These are phyloP conservation scores for Muscicapa comitata DNA, from an alignment of 2,797 vertebrate species.

Conservation along the genomic window DNA sequence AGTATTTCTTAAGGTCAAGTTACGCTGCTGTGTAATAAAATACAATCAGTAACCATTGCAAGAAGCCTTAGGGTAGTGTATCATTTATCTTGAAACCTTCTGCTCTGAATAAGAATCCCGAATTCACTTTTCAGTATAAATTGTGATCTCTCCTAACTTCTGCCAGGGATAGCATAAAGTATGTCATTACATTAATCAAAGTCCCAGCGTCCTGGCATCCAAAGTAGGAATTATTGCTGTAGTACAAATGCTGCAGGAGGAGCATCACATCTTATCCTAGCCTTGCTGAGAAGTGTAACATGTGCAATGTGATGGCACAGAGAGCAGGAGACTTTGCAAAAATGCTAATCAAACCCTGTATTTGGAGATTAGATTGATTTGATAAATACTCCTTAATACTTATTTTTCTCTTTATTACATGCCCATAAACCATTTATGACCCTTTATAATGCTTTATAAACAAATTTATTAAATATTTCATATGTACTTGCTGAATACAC, in stretches of 20 bases:
- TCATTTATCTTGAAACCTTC: slow-evolving; percentile 41
- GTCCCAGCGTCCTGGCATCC: not conserved
- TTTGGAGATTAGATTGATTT: not conserved
- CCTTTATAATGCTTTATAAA: not conserved
- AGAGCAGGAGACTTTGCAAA: not conserved
- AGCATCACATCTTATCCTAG: not conserved
- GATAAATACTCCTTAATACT: not conserved
- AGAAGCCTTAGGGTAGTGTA: not conserved
- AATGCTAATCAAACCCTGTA: not conserved
- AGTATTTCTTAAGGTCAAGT: slow-evolving; percentile 58
- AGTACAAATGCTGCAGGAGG: slow-evolving; percentile 37
- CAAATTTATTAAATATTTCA: slow-evolving; percentile 8
- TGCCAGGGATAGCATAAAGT: slow-evolving; percentile 41
- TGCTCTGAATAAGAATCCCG: slow-evolving; percentile 42
- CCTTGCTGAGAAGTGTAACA: not conserved
- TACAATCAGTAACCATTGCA: slow-evolving; percentile 10
- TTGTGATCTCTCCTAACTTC: slow-evolving; percentile 32
- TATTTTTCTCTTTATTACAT: not conserved
- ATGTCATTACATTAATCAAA: slow-evolving; percentile 55
- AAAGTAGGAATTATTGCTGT: slow-evolving; percentile 41
- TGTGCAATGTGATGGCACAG: not conserved
- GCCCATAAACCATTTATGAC: not conserved
- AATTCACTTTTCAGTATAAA: slow-evolving; percentile 41
- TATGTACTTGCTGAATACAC: not conserved
- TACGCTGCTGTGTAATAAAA: slow-evolving; percentile 17